phyloP scores from a whole-genome alignment of 2,888 invertebrate genomes.

The Diloba caeruleocephala region DNA sequence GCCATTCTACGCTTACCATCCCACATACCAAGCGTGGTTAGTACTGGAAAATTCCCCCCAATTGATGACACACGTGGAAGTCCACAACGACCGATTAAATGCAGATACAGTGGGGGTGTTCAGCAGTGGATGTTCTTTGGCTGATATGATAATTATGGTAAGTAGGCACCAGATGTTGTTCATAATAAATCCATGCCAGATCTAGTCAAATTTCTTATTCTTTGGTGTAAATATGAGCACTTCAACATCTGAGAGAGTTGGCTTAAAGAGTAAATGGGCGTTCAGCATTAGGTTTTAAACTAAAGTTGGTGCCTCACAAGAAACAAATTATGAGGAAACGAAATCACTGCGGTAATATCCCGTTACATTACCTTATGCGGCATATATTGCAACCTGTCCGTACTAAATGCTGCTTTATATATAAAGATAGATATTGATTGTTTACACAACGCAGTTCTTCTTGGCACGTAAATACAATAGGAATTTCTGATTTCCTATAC shows the following conservation, averaged over 20 bases:
- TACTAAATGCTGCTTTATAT: slow-evolving; percentile 13
- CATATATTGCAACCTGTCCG: slow-evolving; percentile 38
- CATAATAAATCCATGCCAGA: slow-evolving; percentile 7
- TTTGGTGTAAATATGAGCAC: slow-evolving; percentile 72
- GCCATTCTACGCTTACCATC: too few relatives aligned
- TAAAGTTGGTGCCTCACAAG: slow-evolving; percentile 77
- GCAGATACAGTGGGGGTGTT: too few relatives aligned
- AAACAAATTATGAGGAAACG: slow-evolving; percentile 82
- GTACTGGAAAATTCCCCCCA: too few relatives aligned
- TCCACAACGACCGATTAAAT: too few relatives aligned
- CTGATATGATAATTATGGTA: too few relatives aligned
- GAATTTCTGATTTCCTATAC: too few relatives aligned
- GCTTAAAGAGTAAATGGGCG: slow-evolving; percentile 79
- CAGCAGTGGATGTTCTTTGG: too few relatives aligned
- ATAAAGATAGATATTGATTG: too few relatives aligned
- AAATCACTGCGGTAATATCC: slow-evolving; percentile 67
- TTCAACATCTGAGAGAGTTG: slow-evolving; percentile 72
- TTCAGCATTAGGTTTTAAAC: slow-evolving; percentile 80
- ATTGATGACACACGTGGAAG: too few relatives aligned
- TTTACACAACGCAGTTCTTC: too few relatives aligned
- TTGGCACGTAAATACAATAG: too few relatives aligned
- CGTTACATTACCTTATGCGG: slow-evolving; percentile 36
- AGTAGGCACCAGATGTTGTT: background rate
- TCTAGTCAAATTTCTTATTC: slow-evolving; percentile 56
- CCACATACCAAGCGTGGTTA: too few relatives aligned